These are phyloP conservation scores for Coreoperca whiteheadi DNA, from an alignment of 2,113 vertebrate species.

Conservation along the genomic window DNA sequence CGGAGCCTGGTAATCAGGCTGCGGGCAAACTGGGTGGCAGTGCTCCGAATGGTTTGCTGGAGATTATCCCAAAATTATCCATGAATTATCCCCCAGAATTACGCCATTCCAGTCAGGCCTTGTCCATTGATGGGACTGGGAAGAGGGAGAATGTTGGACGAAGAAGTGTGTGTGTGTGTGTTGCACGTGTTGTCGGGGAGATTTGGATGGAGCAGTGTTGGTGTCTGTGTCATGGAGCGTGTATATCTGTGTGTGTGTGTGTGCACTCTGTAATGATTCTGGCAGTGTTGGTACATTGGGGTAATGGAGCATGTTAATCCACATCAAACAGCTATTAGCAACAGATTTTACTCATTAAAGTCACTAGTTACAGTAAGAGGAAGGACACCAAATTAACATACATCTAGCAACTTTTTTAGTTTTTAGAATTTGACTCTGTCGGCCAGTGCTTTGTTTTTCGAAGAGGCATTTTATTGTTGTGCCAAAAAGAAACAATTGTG, in stretches of 20 bases:
- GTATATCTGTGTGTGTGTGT: constrained; percentile 48
- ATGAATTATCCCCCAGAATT: constrained; percentile 82
- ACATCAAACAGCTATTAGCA: constrained; percentile 81
- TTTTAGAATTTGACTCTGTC: neutral
- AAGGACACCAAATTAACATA: constrained; percentile 28
- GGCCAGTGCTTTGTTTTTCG: constrained; percentile 10
- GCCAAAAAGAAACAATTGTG: constrained; percentile 12
- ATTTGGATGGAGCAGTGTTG: constrained; percentile 68
- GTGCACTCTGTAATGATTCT: constrained; percentile 71
- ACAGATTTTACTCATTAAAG: constrained; percentile 70
- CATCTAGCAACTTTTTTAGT: neutral
- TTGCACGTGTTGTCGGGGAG: constrained; percentile 54
- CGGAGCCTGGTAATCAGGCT: constrained; percentile 78
- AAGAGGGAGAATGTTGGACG: constrained; percentile 70
- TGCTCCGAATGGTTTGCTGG: constrained; percentile 78
- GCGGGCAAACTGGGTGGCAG: constrained; percentile 81
- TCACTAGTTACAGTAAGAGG: constrained; percentile 41
- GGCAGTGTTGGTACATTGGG: constrained; percentile 79
- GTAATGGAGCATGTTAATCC: constrained; percentile 84
- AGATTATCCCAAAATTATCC: constrained; percentile 86
- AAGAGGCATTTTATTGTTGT: constrained; percentile 8
- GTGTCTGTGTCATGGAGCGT: constrained; percentile 58
- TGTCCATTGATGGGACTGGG: constrained; percentile 72
- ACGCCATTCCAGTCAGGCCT: constrained; percentile 76
- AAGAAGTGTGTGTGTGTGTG: constrained; percentile 51